Conservation (phyloP, 2,113 vertebrate genomes). For the Sturnira hondurensis region DNA sequence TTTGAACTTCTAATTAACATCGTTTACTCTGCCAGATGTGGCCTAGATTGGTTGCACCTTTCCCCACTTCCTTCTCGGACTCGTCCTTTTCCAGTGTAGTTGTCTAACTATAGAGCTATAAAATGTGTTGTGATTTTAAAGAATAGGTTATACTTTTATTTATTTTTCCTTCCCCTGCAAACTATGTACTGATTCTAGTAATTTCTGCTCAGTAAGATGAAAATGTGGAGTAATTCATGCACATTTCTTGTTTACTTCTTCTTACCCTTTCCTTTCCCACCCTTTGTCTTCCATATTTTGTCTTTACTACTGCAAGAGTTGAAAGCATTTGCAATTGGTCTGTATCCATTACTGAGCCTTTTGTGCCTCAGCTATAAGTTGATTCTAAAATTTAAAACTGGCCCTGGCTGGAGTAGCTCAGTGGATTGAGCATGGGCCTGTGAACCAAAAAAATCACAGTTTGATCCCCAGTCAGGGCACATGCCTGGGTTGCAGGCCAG, state of each 20-base stretch:
- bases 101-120: not conserved
- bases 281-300: not conserved
- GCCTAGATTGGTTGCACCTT: no score
- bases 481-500: no score
- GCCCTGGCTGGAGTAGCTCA: no score
- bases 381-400: not conserved
- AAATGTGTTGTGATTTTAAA: not conserved
- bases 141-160: not conserved
- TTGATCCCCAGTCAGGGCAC: no score
- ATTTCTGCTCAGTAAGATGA: not conserved
- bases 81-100: not conserved
- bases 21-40: not conserved
- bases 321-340: not conserved
- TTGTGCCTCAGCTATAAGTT: not conserved
- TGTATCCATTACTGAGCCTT: not conserved
- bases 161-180: not conserved
- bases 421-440: no score
- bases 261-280: not conserved
- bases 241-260: not conserved
- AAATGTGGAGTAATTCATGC: not conserved
- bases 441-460: no score
- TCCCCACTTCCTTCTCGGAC: not conserved
- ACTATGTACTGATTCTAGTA: not conserved
- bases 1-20: not conserved
- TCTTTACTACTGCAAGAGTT: not conserved